Conservation (phyloP, 2,113 vertebrate genomes). For the Muntiacus reevesi region DNA sequence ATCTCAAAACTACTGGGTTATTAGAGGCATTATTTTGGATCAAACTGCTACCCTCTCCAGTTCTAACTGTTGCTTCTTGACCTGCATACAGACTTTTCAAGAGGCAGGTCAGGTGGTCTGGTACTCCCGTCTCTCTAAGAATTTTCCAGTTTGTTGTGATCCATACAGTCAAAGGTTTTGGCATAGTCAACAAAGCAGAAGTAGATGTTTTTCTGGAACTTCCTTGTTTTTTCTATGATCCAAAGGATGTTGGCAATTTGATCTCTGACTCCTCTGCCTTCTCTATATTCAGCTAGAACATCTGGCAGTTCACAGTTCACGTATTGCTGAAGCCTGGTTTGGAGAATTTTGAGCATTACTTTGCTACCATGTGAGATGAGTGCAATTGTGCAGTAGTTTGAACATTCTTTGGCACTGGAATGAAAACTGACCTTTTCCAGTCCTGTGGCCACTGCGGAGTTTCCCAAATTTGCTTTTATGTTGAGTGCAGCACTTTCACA, state of each 20-base stretch:
- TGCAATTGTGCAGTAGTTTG: background rate
- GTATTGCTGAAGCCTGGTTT: background rate
- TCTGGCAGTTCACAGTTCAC: fast-evolving
- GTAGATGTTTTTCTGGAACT: background rate
- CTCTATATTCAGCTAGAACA: background rate
- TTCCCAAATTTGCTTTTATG: background rate
- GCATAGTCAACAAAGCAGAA: background rate
- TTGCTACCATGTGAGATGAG: background rate
- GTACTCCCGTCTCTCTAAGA: background rate
- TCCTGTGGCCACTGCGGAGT: background rate
- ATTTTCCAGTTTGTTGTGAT: background rate
- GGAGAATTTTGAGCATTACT: background rate
- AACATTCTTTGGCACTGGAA: background rate
- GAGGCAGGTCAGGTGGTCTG: background rate
- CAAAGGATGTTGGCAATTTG: background rate
- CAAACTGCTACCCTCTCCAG: background rate
- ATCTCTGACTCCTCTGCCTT: background rate
- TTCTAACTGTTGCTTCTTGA: background rate
- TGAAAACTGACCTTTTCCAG: background rate
- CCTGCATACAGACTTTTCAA: background rate
- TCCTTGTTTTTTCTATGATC: background rate
- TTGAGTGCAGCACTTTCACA: background rate
- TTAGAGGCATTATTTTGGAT: background rate
- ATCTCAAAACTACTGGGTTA: background rate
- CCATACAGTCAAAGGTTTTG: background rate